A percentile compares a stretch with the other conserved stretches of the same genome.
These are phyloP conservation scores for Sphinx pinastri DNA, from an alignment of 2,888 invertebrate species.

Conservation along the genomic window DNA sequence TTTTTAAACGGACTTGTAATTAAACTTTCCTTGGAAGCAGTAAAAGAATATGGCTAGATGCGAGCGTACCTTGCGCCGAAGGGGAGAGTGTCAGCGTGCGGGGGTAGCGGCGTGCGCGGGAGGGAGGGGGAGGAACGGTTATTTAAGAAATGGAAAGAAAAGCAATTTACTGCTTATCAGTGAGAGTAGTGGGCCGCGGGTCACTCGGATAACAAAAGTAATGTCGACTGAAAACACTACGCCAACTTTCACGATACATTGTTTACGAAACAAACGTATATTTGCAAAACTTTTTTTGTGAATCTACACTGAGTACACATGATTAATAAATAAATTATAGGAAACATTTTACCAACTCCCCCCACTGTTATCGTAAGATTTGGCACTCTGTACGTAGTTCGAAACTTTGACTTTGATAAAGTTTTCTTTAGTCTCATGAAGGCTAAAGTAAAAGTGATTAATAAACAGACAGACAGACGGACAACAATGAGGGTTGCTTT, in stretches of 20 bases:
- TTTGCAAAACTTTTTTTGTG: background rate
- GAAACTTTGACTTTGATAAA: background rate
- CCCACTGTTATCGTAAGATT: background rate
- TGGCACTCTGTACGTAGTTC: background rate
- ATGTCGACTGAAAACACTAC: slow-evolving; percentile 51
- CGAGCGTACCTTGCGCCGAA: slow-evolving; percentile 59
- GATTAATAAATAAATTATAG: background rate
- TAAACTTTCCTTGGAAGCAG: slow-evolving; percentile 74
- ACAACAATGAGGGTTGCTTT: no score
- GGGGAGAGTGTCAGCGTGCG: slow-evolving; percentile 32
- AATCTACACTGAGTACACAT: background rate
- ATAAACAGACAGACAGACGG: no score
- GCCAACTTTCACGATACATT: slow-evolving; percentile 22
- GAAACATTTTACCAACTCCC: background rate
- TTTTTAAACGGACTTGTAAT: slow-evolving; percentile 75
- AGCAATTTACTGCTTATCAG: slow-evolving; percentile 81
- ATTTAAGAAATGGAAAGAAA: slow-evolving; percentile 80
- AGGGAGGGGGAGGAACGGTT: slow-evolving; percentile 53
- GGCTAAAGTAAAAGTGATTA: no score
- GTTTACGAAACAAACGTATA: background rate
- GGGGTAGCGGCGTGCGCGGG: slow-evolving; percentile 40
- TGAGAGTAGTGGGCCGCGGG: slow-evolving; percentile 64
- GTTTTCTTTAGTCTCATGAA: background rate
- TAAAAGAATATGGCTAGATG: slow-evolving; percentile 73
- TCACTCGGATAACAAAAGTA: slow-evolving; percentile 67